Percentiles rank a stretch among this genome's conserved stretches.
Conservation (phyloP, 1,140 invertebrate species). For the Lamellibrachia luymesi region DNA sequence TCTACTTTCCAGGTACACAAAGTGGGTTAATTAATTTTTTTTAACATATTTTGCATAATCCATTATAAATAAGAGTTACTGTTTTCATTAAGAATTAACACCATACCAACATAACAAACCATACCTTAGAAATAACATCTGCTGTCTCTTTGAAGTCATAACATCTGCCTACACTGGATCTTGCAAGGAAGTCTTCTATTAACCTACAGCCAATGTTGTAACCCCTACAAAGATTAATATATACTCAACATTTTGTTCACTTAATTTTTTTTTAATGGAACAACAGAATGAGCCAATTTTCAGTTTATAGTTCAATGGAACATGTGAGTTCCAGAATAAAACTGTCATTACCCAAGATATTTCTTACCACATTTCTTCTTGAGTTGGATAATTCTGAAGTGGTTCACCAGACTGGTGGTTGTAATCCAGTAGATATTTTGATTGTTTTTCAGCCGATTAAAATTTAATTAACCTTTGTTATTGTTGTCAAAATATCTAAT, state of each 20-base stretch:
- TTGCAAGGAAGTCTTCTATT: constrained; percentile 95
- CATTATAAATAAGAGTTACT: not conserved
- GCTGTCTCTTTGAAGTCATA: constrained; percentile 95
- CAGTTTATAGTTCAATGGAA: not conserved
- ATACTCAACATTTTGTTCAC: not conserved
- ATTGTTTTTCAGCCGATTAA: no score
- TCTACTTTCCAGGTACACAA: not conserved
- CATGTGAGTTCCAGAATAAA: not conserved
- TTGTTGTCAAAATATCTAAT: not conserved
- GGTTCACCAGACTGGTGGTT: no score
- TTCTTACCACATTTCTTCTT: not conserved
- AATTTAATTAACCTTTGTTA: not conserved
- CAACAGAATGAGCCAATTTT: not conserved
- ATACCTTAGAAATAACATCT: constrained; percentile 84
- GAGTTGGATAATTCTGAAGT: not conserved
- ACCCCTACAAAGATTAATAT: constrained; percentile 61
- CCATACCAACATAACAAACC: constrained; percentile 16
- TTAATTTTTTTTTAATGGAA: not conserved
- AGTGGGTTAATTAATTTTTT: not conserved
- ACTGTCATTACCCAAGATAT: not conserved
- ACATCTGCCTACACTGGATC: constrained; percentile 85
- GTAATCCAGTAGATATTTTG: no score
- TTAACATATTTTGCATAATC: no score
- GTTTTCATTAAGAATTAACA: not conserved
- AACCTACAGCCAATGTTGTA: constrained; percentile 98